These are phyloP conservation scores for Yponomeuta cagnagella DNA, from an alignment of 2,888 invertebrate genomes.

Conservation along the genomic window DNA sequence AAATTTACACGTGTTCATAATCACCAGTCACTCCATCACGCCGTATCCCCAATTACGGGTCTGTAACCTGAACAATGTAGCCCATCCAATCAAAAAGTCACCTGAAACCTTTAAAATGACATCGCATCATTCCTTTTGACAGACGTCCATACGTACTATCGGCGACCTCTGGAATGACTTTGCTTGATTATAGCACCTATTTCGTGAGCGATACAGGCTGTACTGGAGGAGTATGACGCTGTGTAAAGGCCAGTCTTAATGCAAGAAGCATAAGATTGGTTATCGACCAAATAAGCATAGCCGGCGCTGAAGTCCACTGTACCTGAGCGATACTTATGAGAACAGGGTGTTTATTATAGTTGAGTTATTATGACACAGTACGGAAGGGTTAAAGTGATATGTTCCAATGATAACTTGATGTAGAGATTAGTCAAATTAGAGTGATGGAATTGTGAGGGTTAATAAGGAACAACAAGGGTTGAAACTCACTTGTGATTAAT, in stretches of 20 bases:
- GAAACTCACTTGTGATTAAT: no score
- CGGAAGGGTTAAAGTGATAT: not conserved
- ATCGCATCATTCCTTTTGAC: not conserved
- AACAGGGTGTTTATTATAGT: not conserved
- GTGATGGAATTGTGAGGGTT: not conserved
- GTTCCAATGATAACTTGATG: not conserved
- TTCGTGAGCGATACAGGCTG: no score
- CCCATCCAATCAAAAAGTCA: not conserved
- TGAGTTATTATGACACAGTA: not conserved
- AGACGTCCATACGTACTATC: not conserved
- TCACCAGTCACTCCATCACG: not conserved
- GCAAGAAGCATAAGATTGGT: no score
- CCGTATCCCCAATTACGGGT: not conserved
- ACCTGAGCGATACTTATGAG: not conserved
- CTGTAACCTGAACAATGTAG: not conserved
- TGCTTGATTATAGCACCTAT: no score
- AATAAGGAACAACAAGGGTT: not conserved
- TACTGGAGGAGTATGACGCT: no score
- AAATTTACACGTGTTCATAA: no score
- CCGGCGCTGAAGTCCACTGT: not conserved
- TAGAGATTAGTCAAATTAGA: not conserved
- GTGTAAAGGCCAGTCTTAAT: no score
- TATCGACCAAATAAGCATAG: no score
- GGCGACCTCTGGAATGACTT: not conserved
- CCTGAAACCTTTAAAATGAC: conserved; percentile 1